Evolutionary conservation across 2,888 invertebrate genomes (phyloP), one percentile per base, ranked within the genome.

Genomic region (Agrotis clavis): DNA sequence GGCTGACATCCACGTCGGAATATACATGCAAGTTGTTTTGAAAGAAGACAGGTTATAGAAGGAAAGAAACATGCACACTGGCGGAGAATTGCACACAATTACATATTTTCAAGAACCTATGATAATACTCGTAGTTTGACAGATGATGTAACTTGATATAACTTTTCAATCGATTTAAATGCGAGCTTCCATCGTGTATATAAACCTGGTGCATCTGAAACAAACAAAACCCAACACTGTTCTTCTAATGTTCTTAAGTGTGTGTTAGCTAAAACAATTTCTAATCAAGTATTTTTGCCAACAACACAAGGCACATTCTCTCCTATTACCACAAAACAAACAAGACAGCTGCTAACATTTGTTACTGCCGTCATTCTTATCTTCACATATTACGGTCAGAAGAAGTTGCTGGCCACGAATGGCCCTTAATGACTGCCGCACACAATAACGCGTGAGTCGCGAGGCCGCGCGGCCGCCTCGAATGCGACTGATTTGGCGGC

Each of bases 391-490:
- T 90, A 89, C 78, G 84, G 86, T 82, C 87, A 88, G 87, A 89
- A 91, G 90, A 91, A 92, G 91, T 92, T 91, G 87, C 82, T 77
- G 71, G 78, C 90, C 90, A 84, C 92, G 92, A 95, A 94, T 94
- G 91, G 91, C 80, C 90, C 91, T 86, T 95, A 95, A 95, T 94
- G 95, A 94, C 84, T 87, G 84, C 87, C 88, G 90, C 90, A 86
- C 89, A 91, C 92, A 91, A 91, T 92, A 92, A 92, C 88, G 83
- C 88, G 90, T 83, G 84, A 88, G 85, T 77, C 87, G 77, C 77
- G 89, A 88, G 87, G 85, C 59, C 87, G 77, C 77, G 89, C 87
- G 87, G 85, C 59, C 61, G 63, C 66, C 81, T 76, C 86, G 85
- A 90, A 91, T 90, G 86, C 82, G 85, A 88, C 92, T 92, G 93